Percentiles rank a stretch among this genome's conserved stretches.
Conservation (phyloP, 2,113 vertebrate genomes). For the Australoheros scitulus region DNA sequence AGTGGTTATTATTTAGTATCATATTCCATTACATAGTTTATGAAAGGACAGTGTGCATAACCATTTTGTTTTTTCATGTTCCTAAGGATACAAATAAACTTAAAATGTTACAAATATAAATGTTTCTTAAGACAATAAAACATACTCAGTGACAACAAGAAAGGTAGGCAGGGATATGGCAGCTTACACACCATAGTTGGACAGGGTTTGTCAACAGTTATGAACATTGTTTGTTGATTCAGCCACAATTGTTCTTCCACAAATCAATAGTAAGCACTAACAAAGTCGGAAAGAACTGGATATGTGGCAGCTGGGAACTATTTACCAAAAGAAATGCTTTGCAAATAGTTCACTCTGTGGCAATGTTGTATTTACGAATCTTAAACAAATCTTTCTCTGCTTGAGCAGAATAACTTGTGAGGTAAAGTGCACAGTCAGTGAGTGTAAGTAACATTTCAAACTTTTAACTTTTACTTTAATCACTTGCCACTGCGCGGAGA, state of each 20-base stretch:
- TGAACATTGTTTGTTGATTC: constrained; percentile 59
- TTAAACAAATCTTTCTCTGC: constrained; percentile 40
- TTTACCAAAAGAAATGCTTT: constrained; percentile 56
- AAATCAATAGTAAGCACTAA: constrained; percentile 59
- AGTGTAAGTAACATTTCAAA: constrained; percentile 30
- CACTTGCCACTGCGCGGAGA: constrained; percentile 8
- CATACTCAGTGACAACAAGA: constrained; percentile 59
- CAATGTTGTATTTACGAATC: constrained; percentile 52
- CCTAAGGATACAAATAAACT: constrained; percentile 76
- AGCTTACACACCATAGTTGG: constrained; percentile 49
- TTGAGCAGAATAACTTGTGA: constrained; percentile 58
- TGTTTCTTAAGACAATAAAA: constrained; percentile 75
- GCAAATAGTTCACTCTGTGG: constrained; percentile 70
- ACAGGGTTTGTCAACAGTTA: constrained; percentile 58
- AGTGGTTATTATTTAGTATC: constrained; percentile 81
- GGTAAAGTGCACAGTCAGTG: constrained; percentile 68
- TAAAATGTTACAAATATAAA: constrained; percentile 83
- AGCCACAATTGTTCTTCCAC: constrained; percentile 34
- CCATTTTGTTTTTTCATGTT: constrained; percentile 60
- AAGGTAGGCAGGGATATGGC: constrained; percentile 74
- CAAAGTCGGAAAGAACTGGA: constrained; percentile 57
- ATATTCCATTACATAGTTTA: constrained; percentile 73
- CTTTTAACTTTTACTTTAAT: constrained; percentile 16
- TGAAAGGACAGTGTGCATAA: constrained; percentile 75
- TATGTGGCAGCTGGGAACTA: constrained; percentile 66